phyloP scores from a whole-genome alignment of 1,140 invertebrate species.

The Propsilocerus akamusi region DNA sequence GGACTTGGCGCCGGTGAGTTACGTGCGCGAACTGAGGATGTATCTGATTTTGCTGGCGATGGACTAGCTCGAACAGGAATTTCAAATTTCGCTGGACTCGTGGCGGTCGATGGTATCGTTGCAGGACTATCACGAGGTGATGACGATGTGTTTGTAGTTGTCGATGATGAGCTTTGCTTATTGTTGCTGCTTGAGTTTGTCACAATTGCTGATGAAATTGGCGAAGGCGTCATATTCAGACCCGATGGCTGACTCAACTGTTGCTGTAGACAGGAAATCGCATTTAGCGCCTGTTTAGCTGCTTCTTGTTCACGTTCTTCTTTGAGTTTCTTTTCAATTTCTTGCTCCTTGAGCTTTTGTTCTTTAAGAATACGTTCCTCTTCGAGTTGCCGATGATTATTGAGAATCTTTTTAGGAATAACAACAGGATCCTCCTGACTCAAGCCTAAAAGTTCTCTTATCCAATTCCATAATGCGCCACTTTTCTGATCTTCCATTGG shows the following conservation, averaged over 20 bases:
- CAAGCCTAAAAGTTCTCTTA: slow-evolving; percentile 1
- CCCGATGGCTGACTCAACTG: slow-evolving; percentile 23
- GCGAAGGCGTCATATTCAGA: slow-evolving; percentile 23
- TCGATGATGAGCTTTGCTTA: not conserved
- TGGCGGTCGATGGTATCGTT: slow-evolving; percentile 20
- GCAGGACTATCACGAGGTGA: slow-evolving; percentile 22
- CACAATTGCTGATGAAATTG: slow-evolving; percentile 18
- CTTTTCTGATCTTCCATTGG: slow-evolving; percentile 39
- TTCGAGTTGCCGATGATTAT: slow-evolving; percentile 10
- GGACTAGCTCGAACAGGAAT: slow-evolving; percentile 19
- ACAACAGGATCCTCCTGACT: not conserved
- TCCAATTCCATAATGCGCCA: slow-evolving; percentile 36
- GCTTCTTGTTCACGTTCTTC: slow-evolving; percentile 6
- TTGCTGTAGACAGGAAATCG: slow-evolving; percentile 19
- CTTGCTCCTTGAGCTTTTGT: slow-evolving; percentile 13
- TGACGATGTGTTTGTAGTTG: slow-evolving; percentile 7
- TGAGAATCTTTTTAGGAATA: slow-evolving; percentile 7
- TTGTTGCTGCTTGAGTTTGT: slow-evolving; percentile 9
- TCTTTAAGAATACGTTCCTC: slow-evolving; percentile 11
- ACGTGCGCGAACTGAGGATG: slow-evolving; percentile 16
- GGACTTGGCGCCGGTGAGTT: slow-evolving; percentile 21
- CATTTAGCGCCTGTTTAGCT: not conserved
- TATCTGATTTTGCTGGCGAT: slow-evolving; percentile 22
- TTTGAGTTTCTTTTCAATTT: slow-evolving; percentile 19
- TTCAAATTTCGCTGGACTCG: slow-evolving; percentile 23